These are phyloP conservation scores for Encarsia formosa DNA, from an alignment of 2,888 invertebrate species.

Conservation along the genomic window DNA sequence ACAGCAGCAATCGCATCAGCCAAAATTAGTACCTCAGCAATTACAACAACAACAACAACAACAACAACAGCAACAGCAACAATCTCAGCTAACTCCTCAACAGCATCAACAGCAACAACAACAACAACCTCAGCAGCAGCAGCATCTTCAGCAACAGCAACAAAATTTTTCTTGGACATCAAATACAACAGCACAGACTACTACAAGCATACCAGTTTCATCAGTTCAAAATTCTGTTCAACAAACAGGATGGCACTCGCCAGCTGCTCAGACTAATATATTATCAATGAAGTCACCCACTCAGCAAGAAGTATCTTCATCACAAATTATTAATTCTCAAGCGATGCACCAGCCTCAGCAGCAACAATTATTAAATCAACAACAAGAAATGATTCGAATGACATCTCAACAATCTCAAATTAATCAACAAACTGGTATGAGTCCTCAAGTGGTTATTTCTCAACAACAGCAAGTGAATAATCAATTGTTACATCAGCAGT, in stretches of 20 bases:
- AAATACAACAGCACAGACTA: conserved; percentile 28
- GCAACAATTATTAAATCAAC: conserved; percentile 53
- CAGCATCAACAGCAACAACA: conserved; percentile 16
- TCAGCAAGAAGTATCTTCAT: conserved; percentile 37
- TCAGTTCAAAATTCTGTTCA: conserved; percentile 35
- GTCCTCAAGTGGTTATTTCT: conserved; percentile 32
- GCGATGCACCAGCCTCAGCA: conserved; percentile 32
- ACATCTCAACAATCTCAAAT: conserved; percentile 41
- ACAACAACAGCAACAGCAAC: conserved; percentile 1
- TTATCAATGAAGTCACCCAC: conserved; percentile 35
- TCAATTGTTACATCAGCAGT: conserved; percentile 46
- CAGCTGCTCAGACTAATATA: conserved; percentile 37
- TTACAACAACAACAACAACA: conserved; percentile 27
- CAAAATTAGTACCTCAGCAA: background rate
- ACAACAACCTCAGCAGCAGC: conserved; percentile 26
- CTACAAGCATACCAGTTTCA: conserved; percentile 30
- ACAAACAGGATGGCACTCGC: conserved; percentile 40
- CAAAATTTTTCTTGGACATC: conserved; percentile 22
- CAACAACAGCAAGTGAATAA: conserved; percentile 46
- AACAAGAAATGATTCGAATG: conserved; percentile 46
- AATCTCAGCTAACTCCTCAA: conserved; percentile 29
- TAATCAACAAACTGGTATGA: conserved; percentile 30
- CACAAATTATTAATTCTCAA: conserved; percentile 35
- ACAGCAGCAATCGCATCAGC: conserved; percentile 38
- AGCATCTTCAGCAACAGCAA: conserved; percentile 30